phyloP scores from a whole-genome alignment of 1,140 invertebrate species.

The Leptonema lineaticorne region DNA sequence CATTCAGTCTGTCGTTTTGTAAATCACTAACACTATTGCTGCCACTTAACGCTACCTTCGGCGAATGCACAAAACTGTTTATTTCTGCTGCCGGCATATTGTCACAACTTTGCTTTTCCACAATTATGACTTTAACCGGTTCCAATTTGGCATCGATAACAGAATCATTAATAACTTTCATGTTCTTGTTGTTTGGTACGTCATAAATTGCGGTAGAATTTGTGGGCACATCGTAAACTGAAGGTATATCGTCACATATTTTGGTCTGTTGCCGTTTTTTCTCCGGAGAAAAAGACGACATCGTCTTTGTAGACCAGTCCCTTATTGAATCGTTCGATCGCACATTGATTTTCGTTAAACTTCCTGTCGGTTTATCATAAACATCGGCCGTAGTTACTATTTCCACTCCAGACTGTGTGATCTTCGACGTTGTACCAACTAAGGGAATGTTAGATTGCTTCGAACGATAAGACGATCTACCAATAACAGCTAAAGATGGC shows the following conservation, averaged over 20 bases:
- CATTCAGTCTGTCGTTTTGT: slow-evolving; percentile 50
- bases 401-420: slow-evolving; percentile 55
- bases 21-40: slow-evolving; percentile 49
- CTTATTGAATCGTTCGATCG: slow-evolving; percentile 23
- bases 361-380: slow-evolving; percentile 49
- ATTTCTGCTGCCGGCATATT: too few relatives aligned
- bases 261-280: slow-evolving; percentile 34
- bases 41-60: slow-evolving; percentile 7
- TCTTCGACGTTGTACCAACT: slow-evolving; percentile 54
- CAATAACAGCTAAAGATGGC: slow-evolving; percentile 52
- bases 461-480: slow-evolving; percentile 48
- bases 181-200: slow-evolving; percentile 47
- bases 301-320: slow-evolving; percentile 31
- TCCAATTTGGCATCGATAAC: slow-evolving; percentile 46
- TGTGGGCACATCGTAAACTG: slow-evolving; percentile 51
- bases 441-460: slow-evolving; percentile 51
- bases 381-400: slow-evolving; percentile 53
- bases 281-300: slow-evolving; percentile 20
- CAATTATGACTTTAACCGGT: slow-evolving; percentile 40
- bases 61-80: background rate
- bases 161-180: slow-evolving; percentile 51
- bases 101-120: background rate
- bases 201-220: slow-evolving; percentile 51
- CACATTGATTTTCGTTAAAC: slow-evolving; percentile 37
- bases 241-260: slow-evolving; percentile 48